Evolutionary conservation across 2,113 vertebrate genomes (phyloP).

Genomic region (Dermatemys mawii): DNA sequence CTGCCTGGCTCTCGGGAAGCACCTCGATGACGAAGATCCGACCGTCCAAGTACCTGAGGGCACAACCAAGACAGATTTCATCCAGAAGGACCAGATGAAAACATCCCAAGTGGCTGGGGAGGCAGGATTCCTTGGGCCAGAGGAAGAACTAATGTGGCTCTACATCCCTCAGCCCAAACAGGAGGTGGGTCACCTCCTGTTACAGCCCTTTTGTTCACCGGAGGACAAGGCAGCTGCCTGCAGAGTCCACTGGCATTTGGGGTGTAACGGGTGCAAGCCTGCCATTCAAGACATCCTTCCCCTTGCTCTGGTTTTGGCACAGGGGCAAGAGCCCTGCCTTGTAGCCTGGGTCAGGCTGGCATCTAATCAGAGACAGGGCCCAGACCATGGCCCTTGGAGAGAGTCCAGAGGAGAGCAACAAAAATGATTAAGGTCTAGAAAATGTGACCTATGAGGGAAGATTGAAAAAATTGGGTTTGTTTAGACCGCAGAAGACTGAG

Average conservation of each 20-base stretch:
- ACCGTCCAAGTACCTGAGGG: conserved; percentile 78
- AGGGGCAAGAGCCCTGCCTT: too few relatives aligned
- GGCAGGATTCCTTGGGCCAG: not conserved
- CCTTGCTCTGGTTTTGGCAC: too few relatives aligned
- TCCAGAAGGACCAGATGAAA: not conserved
- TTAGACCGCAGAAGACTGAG: too few relatives aligned
- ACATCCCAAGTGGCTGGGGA: not conserved
- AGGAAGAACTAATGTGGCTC: not conserved
- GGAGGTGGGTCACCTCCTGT: not conserved
- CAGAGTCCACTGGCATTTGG: too few relatives aligned
- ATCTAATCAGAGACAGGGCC: not conserved
- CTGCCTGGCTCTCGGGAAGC: conserved; percentile 78
- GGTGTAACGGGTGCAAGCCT: too few relatives aligned
- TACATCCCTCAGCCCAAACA: not conserved
- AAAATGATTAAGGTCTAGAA: too few relatives aligned
- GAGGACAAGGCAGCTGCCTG: too few relatives aligned
- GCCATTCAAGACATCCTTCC: too few relatives aligned
- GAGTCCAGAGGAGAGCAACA: too few relatives aligned
- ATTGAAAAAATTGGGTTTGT: too few relatives aligned
- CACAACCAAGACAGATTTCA: accelerated
- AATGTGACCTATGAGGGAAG: too few relatives aligned
- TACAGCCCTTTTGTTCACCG: not conserved
- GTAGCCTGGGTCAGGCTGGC: not conserved
- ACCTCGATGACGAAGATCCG: conserved; percentile 82
- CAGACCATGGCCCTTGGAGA: too few relatives aligned